phyloP scores from a whole-genome alignment of 1,140 invertebrate species.

The Pectinophora gossypiella region DNA sequence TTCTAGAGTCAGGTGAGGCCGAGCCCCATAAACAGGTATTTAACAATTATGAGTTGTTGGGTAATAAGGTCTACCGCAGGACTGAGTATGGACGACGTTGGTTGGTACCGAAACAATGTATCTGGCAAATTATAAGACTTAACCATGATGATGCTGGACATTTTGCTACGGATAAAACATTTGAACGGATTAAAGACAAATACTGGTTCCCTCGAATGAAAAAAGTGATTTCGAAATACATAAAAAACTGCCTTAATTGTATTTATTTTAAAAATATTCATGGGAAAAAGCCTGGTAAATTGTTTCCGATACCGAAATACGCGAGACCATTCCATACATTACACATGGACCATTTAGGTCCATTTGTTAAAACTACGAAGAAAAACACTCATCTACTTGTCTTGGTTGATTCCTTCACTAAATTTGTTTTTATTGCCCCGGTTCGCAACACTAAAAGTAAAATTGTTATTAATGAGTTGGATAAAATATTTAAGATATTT shows the following conservation, averaged over 20 bases:
- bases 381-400: slow-evolving; percentile 37
- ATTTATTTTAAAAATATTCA: too few species aligned
- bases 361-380: slow-evolving; percentile 20
- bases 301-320: slow-evolving; percentile 11
- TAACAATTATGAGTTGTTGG: too few species aligned
- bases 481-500: not conserved
- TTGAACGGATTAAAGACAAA: not conserved
- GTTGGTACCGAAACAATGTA: too few species aligned
- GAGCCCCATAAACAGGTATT: too few species aligned
- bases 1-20: too few species aligned
- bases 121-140: not conserved
- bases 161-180: too few species aligned
- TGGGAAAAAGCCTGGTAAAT: not conserved
- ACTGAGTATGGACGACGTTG: too few species aligned
- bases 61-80: too few species aligned
- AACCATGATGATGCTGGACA: not conserved
- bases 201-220: too few species aligned
- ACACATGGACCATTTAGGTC: slow-evolving; percentile 27
- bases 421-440: too few species aligned
- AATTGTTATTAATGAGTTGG: not conserved
- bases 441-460: not conserved
- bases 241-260: slow-evolving; percentile 20
- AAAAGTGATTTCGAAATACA: slow-evolving; percentile 14
- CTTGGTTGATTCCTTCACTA: slow-evolving; percentile 9
- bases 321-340: too few species aligned